Evolutionary conservation across 23 tunicate genomes (phyloP), one percentile per base, ranked within the genome.

Genomic region (Trididemnum nubilum): DNA sequence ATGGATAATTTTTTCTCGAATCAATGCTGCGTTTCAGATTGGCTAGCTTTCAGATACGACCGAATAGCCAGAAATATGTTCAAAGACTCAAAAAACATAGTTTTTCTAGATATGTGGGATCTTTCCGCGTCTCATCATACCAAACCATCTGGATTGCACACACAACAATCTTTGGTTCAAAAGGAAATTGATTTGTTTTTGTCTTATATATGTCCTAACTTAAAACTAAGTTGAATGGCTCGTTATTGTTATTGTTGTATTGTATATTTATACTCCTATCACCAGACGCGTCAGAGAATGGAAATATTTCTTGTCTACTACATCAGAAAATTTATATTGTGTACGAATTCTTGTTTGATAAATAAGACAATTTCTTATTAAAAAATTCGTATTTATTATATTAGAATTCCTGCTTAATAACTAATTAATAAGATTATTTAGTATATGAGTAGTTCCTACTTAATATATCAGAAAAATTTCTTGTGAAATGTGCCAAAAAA

Each of bases 1-100:
- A 85, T 85, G 90, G 83, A 85, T 54, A 84, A 85, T 35, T 23
- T 85, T n/a, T 7, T 2, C 18, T 18, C 72, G 22, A 77, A 67
- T 32, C 84, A 79, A 36, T 85, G 90, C 77, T 85, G 90, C 40
- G 28, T 85, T 5, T 85, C 80, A 26, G 84, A 85, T 32, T 85
- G 83, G 84, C 79, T 85, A 22, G 79, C 90, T 35, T 78, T 30
- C 36, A 67, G 90, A 33, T 57, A 36, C 1, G 83, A 85, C 76
- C 51, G 21, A 1, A 85, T 85, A 34, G 90, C 90, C 34, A 69
- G 90, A 44, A 70, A 35, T 21, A 52, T 85, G 32, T 78, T 85
- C 3, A 58, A 50, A 51, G 66, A 69, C 36, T 32, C 33, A 32
- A 80, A 50, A 33, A 78, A 85, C 0, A 67, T 89, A 2, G 76